Conservation (phyloP, 2,113 vertebrate species). For the Empidonax traillii region DNA sequence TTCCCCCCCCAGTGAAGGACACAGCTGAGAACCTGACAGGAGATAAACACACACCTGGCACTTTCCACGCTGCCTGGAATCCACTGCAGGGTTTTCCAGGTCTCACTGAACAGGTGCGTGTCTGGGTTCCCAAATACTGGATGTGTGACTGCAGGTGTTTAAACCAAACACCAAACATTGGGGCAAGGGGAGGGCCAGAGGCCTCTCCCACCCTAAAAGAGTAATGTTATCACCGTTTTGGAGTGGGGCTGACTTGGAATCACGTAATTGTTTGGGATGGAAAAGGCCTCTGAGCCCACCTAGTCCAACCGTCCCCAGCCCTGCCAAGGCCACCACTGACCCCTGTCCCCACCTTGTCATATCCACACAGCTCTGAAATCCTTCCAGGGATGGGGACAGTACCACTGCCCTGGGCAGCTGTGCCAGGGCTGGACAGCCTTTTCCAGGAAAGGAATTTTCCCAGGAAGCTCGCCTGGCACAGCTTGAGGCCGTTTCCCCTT, state of each 20-base stretch:
- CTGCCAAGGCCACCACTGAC: neutral
- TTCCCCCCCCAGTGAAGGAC: rapidly evolving
- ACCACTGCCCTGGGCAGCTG: neutral
- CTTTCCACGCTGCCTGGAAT: rapidly evolving
- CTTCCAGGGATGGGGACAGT: neutral
- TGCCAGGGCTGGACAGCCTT: neutral
- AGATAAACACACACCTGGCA: rapidly evolving
- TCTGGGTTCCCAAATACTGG: neutral
- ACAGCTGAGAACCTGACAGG: neutral
- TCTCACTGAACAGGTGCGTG: too few relatives aligned
- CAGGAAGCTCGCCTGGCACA: neutral
- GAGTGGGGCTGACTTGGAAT: rapidly evolving
- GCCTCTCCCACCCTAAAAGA: too few relatives aligned
- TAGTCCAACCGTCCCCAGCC: rapidly evolving
- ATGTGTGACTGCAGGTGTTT: rapidly evolving
- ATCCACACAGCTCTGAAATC: neutral
- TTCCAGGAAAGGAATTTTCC: neutral
- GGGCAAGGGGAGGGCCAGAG: neutral
- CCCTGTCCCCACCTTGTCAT: neutral
- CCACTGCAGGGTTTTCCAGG: neutral
- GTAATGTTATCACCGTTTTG: rapidly evolving
- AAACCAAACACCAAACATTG: neutral
- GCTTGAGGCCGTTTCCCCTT: neutral
- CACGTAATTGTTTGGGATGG: neutral
- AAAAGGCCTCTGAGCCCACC: neutral